Percentiles rank a stretch among this genome's conserved stretches.
Evolutionary conservation across 2,888 invertebrate species (phyloP).

Genomic region (Drosophila demipolita): DNA sequence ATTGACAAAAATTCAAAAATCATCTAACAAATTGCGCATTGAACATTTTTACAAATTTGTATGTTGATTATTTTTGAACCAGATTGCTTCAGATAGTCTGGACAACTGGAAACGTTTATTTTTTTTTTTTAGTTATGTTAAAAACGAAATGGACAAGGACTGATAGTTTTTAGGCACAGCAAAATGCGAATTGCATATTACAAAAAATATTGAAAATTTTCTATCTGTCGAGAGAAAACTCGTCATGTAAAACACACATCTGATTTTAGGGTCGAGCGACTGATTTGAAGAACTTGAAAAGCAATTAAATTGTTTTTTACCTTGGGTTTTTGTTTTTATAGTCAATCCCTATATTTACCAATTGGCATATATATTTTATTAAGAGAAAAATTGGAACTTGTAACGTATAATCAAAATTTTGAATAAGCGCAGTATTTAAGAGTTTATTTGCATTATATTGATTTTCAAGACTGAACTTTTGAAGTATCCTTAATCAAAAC

Average conservation of each 20-base stretch:
- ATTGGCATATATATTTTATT: slow-evolving; percentile 40
- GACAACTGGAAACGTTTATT: slow-evolving; percentile 10
- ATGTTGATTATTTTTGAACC: slow-evolving; percentile 15
- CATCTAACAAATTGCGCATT: slow-evolving; percentile 21
- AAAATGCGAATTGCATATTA: slow-evolving; percentile 17
- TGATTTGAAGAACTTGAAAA: slow-evolving; percentile 1
- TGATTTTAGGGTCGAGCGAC: background rate
- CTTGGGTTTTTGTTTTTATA: background rate
- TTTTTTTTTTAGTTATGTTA: slow-evolving; percentile 4
- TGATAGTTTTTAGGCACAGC: slow-evolving; percentile 58
- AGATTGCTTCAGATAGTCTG: background rate
- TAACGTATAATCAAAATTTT: slow-evolving; percentile 63
- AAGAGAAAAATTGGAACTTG: slow-evolving; percentile 35
- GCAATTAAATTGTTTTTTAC: slow-evolving; percentile 43
- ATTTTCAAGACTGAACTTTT: slow-evolving; percentile 78
- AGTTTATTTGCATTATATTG: slow-evolving; percentile 66
- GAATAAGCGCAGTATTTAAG: slow-evolving; percentile 60
- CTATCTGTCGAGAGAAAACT: slow-evolving; percentile 7
- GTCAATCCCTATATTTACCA: slow-evolving; percentile 22
- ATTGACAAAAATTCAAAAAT: slow-evolving; percentile 6
- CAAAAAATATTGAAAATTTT: slow-evolving; percentile 1
- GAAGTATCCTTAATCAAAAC: slow-evolving; percentile 65
- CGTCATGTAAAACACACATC: background rate
- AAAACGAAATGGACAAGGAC: slow-evolving; percentile 56
- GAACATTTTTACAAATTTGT: slow-evolving; percentile 8